phyloP scores from a whole-genome alignment of 2,888 invertebrate genomes.

The Drosophila longiperda region DNA sequence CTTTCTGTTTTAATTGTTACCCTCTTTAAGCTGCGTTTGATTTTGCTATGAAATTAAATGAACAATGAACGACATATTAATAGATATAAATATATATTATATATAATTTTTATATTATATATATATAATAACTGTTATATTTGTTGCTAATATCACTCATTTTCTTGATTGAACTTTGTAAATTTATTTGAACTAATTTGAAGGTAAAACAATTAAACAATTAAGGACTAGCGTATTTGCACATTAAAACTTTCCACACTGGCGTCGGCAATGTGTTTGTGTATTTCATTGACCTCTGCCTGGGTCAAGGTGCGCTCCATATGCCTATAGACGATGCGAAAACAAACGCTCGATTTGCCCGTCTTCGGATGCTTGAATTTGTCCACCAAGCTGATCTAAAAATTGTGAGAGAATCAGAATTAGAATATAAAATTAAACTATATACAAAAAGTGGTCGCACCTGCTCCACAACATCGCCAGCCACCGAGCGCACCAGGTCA shows the following conservation, averaged over 20 bases:
- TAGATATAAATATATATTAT: not conserved
- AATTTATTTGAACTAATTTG: constrained; percentile 8
- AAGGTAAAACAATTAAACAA: constrained; percentile 27
- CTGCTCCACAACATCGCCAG: constrained; percentile 97
- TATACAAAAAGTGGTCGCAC: constrained; percentile 83
- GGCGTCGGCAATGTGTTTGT: constrained; percentile 89
- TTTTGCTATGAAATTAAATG: not conserved
- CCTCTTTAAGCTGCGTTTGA: no score
- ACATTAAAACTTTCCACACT: constrained; percentile 84
- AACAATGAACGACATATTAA: not conserved
- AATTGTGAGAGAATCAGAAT: constrained; percentile 30
- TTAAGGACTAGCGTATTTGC: constrained; percentile 81
- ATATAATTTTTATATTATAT: not conserved
- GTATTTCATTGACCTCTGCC: constrained; percentile 94
- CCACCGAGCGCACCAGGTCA: constrained; percentile 94
- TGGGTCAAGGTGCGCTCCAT: constrained; percentile 95
- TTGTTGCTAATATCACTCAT: not conserved
- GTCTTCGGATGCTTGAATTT: constrained; percentile 94
- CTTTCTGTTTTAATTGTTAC: not conserved
- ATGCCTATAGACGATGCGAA: constrained; percentile 96
- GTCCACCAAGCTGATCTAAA: constrained; percentile 92
- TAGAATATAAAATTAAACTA: no score
- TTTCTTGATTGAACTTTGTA: constrained; percentile 11
- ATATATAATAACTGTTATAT: not conserved
- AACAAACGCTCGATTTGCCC: constrained; percentile 93